Conservation (phyloP, 2,888 invertebrate genomes). For the Celastrina argiolus region DNA sequence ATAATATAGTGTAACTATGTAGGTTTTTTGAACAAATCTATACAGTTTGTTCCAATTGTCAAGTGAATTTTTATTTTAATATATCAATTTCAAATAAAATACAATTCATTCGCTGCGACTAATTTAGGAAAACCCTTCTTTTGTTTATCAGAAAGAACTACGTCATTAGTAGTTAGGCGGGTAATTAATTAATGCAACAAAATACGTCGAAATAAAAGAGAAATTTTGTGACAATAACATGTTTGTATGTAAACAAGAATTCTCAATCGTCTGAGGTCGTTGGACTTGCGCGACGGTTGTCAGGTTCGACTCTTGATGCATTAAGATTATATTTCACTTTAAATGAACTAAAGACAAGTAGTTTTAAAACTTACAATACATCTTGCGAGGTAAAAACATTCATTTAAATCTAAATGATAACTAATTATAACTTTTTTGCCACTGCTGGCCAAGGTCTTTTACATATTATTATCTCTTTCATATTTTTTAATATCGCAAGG, state of each 20-base stretch:
- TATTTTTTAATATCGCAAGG: too few relatives aligned
- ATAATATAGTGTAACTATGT: too few relatives aligned
- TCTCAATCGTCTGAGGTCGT: background rate
- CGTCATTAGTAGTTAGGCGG: background rate
- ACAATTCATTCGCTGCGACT: background rate
- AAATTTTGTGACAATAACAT: background rate
- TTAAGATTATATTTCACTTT: background rate
- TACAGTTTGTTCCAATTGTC: too few relatives aligned
- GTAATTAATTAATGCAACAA: constrained; percentile 4
- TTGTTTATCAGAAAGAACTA: background rate
- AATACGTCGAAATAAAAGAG: background rate
- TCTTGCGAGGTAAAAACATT: background rate
- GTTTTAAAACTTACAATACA: background rate
- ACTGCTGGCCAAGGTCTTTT: too few relatives aligned
- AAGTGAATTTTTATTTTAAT: too few relatives aligned
- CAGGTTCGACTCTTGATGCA: background rate
- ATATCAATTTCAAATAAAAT: background rate
- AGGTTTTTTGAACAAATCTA: too few relatives aligned
- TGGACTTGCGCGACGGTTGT: background rate
- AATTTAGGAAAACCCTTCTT: background rate
- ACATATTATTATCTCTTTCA: too few relatives aligned
- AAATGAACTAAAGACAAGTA: too few relatives aligned
- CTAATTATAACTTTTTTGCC: too few relatives aligned
- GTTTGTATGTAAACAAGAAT: constrained; percentile 11
- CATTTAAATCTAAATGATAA: too few relatives aligned